These are phyloP conservation scores for Epizoanthus stellaris DNA, from an alignment of 92 coral and sea anemone genomes.

Conservation along the genomic window DNA sequence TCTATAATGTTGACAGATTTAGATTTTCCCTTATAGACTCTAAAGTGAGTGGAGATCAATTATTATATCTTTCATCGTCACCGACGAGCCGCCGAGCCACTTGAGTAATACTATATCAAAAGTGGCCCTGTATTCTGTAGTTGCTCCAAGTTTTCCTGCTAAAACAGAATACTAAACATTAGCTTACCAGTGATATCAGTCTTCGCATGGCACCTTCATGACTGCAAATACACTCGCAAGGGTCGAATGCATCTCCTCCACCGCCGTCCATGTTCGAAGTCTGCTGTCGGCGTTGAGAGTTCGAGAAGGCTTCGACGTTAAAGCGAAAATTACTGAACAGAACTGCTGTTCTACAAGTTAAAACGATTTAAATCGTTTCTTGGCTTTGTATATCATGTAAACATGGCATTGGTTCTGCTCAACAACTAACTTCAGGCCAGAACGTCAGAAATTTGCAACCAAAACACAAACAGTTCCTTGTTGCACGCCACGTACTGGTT, in stretches of 20 bases:
- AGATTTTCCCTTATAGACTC: too few species aligned
- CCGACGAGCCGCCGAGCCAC: too few species aligned
- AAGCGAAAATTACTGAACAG: background rate
- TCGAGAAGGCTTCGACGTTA: slow-evolving; percentile 20
- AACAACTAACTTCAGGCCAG: background rate
- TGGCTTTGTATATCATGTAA: slow-evolving; percentile 8
- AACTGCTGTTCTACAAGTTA: background rate
- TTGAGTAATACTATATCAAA: too few species aligned
- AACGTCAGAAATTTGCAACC: slow-evolving; percentile 5
- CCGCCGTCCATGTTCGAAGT: slow-evolving; percentile 80
- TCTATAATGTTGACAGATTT: too few species aligned
- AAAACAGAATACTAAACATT: background rate
- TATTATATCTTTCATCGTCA: too few species aligned
- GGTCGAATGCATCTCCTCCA: slow-evolving; percentile 91
- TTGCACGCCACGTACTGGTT: slow-evolving; percentile 79
- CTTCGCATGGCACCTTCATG: slow-evolving; percentile 99
- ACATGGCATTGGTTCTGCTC: background rate
- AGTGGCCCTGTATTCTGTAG: too few species aligned
- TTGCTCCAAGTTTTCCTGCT: background rate
- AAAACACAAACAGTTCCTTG: slow-evolving; percentile 20
- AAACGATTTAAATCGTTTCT: background rate
- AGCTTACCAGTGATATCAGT: slow-evolving; percentile 91
- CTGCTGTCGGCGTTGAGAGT: slow-evolving; percentile 5
- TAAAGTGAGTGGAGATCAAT: too few species aligned
- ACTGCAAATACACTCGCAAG: slow-evolving; percentile 98